Conservation (phyloP, 1,140 invertebrate genomes). For the Antheraea mylitta region DNA sequence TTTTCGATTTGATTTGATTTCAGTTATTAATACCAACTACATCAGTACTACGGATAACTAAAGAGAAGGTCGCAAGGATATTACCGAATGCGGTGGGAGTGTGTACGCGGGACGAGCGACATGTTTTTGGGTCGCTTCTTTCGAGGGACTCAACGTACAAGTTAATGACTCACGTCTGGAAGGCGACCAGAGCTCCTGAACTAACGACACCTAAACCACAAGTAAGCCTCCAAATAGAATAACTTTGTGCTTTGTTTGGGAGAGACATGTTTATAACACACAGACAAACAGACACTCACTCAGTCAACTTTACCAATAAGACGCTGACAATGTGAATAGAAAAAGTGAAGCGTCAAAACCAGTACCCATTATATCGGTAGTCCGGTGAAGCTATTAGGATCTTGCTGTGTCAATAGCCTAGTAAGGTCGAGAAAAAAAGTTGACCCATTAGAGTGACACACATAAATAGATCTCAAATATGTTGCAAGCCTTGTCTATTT, state of each 20-base stretch:
- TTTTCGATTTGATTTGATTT: slow-evolving; percentile 28
- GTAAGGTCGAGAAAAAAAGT: too few species aligned
- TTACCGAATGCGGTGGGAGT: slow-evolving; percentile 95
- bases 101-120: slow-evolving; percentile 89
- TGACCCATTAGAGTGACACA: too few species aligned
- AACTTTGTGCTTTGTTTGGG: background rate
- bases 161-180: slow-evolving; percentile 90
- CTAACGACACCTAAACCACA: slow-evolving; percentile 50
- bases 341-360: too few species aligned
- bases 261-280: background rate
- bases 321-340: too few species aligned
- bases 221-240: slow-evolving; percentile 27
- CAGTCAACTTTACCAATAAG: too few species aligned
- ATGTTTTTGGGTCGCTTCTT: slow-evolving; percentile 93
- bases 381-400: too few species aligned
- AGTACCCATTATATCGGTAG: too few species aligned
- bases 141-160: slow-evolving; percentile 92
- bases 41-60: slow-evolving; percentile 91
- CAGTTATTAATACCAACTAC: slow-evolving; percentile 90
- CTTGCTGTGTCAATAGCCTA: too few species aligned
- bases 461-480: too few species aligned
- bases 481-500: too few species aligned
- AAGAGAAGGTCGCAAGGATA: slow-evolving; percentile 94
- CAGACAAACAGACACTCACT: background rate
- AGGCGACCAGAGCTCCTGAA: slow-evolving; percentile 54